These are phyloP conservation scores for Lasioglossum figueresi DNA, from an alignment of 2,888 invertebrate species.

Conservation along the genomic window DNA sequence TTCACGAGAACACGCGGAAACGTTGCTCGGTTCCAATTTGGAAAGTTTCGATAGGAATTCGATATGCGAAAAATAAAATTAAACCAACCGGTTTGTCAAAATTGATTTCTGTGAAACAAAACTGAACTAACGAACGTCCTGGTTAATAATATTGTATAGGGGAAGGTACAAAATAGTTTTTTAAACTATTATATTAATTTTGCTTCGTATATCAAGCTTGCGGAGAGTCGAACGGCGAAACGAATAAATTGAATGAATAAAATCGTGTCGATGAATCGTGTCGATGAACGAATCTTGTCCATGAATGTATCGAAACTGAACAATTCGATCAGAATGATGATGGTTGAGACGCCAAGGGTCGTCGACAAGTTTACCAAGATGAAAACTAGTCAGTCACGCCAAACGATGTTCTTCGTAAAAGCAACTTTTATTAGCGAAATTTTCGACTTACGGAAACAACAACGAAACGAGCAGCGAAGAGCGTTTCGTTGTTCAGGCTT, in stretches of 20 bases:
- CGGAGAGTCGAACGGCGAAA: no score
- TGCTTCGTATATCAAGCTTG: no score
- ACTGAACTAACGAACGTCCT: neutral
- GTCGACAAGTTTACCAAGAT: neutral
- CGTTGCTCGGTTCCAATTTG: neutral
- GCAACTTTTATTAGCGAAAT: neutral
- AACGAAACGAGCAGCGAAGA: neutral
- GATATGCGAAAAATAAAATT: neutral
- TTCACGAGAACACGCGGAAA: neutral
- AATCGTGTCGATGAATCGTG: no score
- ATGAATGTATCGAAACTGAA: no score
- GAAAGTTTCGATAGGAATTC: neutral
- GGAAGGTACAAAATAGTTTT: no score
- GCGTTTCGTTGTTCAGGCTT: neutral
- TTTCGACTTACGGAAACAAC: neutral
- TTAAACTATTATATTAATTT: no score
- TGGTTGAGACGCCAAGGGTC: neutral
- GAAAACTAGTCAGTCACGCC: neutral
- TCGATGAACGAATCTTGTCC: no score
- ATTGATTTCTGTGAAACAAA: neutral
- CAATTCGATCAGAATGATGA: neutral
- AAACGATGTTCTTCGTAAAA: neutral
- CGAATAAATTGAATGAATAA: no score
- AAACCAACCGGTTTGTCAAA: neutral
- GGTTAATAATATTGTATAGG: neutral